phyloP scores from a whole-genome alignment of 2,888 invertebrate genomes.

The Trachelus iudaicus region DNA sequence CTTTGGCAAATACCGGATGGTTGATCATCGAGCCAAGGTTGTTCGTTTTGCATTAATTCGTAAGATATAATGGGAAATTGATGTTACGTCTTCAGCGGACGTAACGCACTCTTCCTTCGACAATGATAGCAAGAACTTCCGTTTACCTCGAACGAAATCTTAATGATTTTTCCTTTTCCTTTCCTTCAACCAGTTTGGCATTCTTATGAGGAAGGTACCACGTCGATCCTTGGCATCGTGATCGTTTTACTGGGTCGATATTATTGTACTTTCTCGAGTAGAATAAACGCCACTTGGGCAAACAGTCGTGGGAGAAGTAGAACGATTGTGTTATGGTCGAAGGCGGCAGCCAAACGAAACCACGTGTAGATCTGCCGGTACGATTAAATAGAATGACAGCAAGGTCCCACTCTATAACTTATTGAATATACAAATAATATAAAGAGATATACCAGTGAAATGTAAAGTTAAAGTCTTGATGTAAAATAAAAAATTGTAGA shows the following conservation, averaged over 20 bases:
- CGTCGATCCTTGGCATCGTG: background rate
- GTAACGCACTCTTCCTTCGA: background rate
- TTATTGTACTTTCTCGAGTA: background rate
- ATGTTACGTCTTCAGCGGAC: background rate
- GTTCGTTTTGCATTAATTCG: no score
- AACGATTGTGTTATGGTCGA: background rate
- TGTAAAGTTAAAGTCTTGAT: background rate
- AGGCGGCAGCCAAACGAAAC: background rate
- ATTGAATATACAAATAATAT: background rate
- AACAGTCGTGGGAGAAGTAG: background rate
- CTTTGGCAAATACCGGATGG: background rate
- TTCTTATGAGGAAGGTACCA: background rate
- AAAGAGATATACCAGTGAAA: background rate
- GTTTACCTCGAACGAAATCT: background rate
- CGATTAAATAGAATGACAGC: background rate
- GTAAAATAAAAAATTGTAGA: background rate
- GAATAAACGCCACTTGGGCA: background rate
- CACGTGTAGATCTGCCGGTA: background rate
- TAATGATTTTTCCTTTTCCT: background rate
- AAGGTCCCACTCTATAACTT: background rate
- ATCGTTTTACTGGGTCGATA: background rate
- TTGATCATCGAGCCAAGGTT: background rate
- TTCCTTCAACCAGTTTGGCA: background rate
- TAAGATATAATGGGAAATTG: background rate
- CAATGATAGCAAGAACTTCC: background rate